Base-by-base conservation (phyloP, 1,140 invertebrate genomes). In the Diachasma alloeum region DNA sequence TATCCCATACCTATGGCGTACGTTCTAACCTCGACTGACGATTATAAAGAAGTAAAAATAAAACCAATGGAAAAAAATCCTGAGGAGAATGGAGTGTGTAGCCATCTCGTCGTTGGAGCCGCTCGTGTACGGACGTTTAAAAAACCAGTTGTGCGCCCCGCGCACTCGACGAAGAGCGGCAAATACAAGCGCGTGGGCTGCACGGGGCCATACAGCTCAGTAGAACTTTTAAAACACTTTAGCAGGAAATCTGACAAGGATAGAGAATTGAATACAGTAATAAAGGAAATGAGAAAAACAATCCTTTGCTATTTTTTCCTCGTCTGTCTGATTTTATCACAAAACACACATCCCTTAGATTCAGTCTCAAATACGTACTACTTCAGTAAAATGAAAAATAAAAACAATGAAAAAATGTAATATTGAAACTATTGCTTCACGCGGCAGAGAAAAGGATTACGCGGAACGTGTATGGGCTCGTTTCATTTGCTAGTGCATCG, bases 31-130 rank as follows among this genome's bases (percentile, higher is more conserved):
- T 59, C 53, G 22, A n/a, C 31, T 67, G 24, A 86, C 87, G 87
- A 89, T 89, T 90, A 89, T 90, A 89, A 89, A 87, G 88, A 90
- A 88, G 86, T 87, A 83, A 89, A 90, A 89, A 89, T 48, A 48
- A 48, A 48, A 4, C 44, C 44, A 48, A 48, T 48, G 44, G 44
- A 48, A 48, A 48, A 89, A 82, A 80, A 87, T 26, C 36, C 82
- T 74, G 78, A 86, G 79, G 87, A 86, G 83, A 88, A 83, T 85
- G 79, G 86, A 84, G 87, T 88, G 87, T 88, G 87, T 88, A 87
- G 87, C 83, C 84, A 86, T 87, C 53, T 59, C 82, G 85, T 87
- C 83, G 86, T 88, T 86, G 87, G 74, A 56, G 83, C 83, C 6
- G n/a, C 1, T 19, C 53, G 17, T 19, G 53, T 19, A 11, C 63